phyloP scores from a whole-genome alignment of 2,113 vertebrate species.

The Arothron firmamentum region DNA sequence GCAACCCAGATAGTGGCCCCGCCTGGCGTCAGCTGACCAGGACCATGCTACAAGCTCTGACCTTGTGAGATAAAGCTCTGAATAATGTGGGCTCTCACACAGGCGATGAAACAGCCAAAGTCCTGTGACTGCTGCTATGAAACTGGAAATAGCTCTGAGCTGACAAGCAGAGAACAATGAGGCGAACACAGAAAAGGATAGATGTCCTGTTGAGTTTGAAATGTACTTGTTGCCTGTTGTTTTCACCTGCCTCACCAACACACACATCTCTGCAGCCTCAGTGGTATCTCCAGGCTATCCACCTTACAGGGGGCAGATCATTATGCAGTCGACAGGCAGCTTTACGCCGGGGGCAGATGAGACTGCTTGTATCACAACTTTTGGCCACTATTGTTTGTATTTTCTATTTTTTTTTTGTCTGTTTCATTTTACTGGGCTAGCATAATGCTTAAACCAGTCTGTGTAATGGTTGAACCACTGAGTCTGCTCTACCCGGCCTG shows the following conservation, averaged over 20 bases:
- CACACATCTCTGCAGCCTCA: constrained; percentile 51
- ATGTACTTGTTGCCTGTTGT: constrained; percentile 46
- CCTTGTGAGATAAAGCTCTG: constrained; percentile 28
- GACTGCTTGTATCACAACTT: constrained; percentile 53
- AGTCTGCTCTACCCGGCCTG: constrained; percentile 25
- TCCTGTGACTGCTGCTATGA: background rate
- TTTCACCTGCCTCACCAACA: constrained; percentile 47
- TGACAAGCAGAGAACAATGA: constrained; percentile 31
- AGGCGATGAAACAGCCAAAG: constrained; percentile 4
- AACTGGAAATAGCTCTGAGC: constrained; percentile 31
- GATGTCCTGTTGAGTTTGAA: constrained; percentile 35
- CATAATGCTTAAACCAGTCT: constrained; percentile 30
- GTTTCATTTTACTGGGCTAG: constrained; percentile 38
- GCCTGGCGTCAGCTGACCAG: constrained; percentile 17
- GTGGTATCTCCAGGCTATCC: constrained; percentile 66
- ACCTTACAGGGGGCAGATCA: constrained; percentile 71
- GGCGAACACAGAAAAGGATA: constrained; percentile 36
- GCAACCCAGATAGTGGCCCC: constrained; percentile 40
- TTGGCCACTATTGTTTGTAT: constrained; percentile 36
- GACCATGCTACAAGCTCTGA: constrained; percentile 23
- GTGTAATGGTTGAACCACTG: constrained; percentile 27
- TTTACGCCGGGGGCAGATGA: constrained; percentile 59
- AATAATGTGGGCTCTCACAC: constrained; percentile 26
- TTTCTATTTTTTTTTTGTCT: background rate
- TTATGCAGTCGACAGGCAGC: constrained; percentile 68